Percentiles rank a stretch among this genome's conserved stretches.
Conservation (phyloP, 23 tunicate genomes). For the Halocynthia aurantium region DNA sequence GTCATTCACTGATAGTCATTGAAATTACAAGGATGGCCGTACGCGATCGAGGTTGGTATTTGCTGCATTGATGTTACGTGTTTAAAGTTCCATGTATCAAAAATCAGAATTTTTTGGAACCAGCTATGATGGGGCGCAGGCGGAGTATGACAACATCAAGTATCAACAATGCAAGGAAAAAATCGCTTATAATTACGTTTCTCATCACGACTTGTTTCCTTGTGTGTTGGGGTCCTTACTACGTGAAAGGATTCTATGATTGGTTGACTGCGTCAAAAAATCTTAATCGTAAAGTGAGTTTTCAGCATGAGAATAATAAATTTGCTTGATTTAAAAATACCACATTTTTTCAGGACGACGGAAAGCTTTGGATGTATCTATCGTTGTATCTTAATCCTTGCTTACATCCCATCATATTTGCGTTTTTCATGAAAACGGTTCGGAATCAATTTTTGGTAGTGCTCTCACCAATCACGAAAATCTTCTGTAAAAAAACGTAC, state of each 20-base stretch:
- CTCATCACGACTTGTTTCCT: constrained; percentile 30
- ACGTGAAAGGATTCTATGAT: constrained; percentile 31
- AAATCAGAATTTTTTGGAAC: neutral
- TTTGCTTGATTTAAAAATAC: too few relatives aligned
- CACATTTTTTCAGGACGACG: constrained; percentile 1
- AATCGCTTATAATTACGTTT: constrained; percentile 37
- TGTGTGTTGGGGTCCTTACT: constrained; percentile 58
- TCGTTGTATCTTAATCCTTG: constrained; percentile 41
- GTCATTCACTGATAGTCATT: constrained; percentile 31
- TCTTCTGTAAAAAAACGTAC: too few relatives aligned
- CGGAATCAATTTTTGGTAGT: constrained; percentile 5
- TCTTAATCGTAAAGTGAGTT: too few relatives aligned
- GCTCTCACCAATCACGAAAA: too few relatives aligned
- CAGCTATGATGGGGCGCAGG: constrained; percentile 16
- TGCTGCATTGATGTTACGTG: neutral
- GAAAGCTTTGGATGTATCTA: constrained; percentile 9
- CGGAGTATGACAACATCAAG: constrained; percentile 6
- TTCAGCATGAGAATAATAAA: too few relatives aligned
- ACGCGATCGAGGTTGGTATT: constrained; percentile 38
- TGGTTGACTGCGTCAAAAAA: constrained; percentile 21
- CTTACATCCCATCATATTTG: constrained; percentile 39
- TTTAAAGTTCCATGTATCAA: neutral
- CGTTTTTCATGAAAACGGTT: constrained; percentile 44
- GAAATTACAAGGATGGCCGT: constrained; percentile 46
- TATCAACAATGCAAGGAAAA: constrained; percentile 36